Evolutionary conservation across 2,888 invertebrate species (phyloP).

Genomic region (Ormyrus labotus): DNA sequence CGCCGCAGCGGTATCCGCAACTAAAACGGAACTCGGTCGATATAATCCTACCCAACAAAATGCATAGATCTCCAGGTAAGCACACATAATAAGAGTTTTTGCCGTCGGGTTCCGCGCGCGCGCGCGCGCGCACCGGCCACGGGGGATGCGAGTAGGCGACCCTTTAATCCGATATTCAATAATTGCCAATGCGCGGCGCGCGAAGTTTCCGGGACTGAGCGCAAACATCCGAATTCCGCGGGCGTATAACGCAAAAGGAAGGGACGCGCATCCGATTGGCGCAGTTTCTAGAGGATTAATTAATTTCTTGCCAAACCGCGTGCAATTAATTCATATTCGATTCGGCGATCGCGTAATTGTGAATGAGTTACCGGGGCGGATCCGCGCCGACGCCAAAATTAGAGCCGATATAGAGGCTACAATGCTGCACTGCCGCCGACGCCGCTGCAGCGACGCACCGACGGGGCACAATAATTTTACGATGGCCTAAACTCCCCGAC

Average conservation of each 20-base stretch:
- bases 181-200: not conserved
- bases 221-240: not conserved
- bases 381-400: not conserved
- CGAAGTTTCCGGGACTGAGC: not conserved
- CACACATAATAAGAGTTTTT: constrained; percentile 15
- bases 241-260: not conserved
- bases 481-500: constrained; percentile 7
- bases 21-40: not conserved
- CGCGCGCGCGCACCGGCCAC: not conserved
- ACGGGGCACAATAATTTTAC: constrained; percentile 3
- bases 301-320: constrained; percentile 40
- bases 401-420: constrained; percentile 8
- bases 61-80: not conserved
- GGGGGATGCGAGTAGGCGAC: too few relatives aligned
- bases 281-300: constrained; percentile 31
- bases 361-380: constrained; percentile 24
- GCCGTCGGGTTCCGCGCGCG: not conserved
- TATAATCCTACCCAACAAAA: not conserved
- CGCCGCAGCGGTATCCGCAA: not conserved
- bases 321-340: constrained; percentile 32
- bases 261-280: constrained; percentile 1
- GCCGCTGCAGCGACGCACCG: not conserved
- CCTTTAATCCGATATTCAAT: constrained; percentile 22
- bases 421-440: not conserved
- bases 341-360: constrained; percentile 22